A percentile compares a stretch with the other conserved stretches of the same genome.
Evolutionary conservation across 2,888 invertebrate species (phyloP).

Genomic region (Limnephilus auricula): DNA sequence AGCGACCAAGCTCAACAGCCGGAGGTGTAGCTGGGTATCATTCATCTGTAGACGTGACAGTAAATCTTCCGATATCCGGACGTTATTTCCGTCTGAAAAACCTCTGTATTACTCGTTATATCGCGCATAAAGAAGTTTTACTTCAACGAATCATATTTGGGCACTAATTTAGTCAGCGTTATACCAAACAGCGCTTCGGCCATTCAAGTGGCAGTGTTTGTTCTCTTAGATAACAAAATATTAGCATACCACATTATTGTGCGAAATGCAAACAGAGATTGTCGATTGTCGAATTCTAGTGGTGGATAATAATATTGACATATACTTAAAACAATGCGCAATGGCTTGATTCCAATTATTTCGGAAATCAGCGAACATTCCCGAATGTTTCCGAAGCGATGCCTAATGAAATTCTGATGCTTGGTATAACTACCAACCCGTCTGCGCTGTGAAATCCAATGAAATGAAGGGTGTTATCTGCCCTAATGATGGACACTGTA

Average conservation of each 20-base stretch:
- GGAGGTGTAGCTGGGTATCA: too few relatives aligned
- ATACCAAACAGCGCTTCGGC: not conserved
- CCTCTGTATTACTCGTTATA: too few relatives aligned
- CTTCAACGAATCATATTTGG: too few relatives aligned
- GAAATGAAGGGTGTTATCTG: too few relatives aligned
- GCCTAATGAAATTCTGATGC: not conserved
- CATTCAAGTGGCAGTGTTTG: not conserved
- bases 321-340: not conserved
- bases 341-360: not conserved
- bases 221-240: not conserved
- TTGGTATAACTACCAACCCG: not conserved
- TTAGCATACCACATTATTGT: not conserved
- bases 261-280: not conserved
- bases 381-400: not conserved
- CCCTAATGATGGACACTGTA: too few relatives aligned
- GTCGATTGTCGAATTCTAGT: not conserved
- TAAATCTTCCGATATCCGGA: too few relatives aligned
- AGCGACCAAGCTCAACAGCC: too few relatives aligned
- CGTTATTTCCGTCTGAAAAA: too few relatives aligned
- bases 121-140: too few relatives aligned
- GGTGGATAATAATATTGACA: not conserved
- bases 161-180: too few relatives aligned
- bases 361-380: not conserved
- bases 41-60: too few relatives aligned
- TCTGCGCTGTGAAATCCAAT: not conserved